Base-by-base conservation (phyloP, 2,113 vertebrate genomes). In the Collichthys lucidus region DNA sequence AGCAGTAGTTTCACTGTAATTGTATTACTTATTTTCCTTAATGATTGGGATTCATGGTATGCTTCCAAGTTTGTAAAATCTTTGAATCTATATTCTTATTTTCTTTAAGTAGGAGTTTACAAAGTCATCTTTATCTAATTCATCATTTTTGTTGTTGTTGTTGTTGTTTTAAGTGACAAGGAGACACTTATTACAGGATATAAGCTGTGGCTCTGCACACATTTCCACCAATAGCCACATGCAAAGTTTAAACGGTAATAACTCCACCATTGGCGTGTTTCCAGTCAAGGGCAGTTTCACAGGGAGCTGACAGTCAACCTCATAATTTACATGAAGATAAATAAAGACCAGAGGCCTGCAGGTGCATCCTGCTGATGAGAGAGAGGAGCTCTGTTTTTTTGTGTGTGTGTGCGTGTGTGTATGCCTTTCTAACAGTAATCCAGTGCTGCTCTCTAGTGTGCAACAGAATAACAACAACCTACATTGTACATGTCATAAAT, bases 361-460 rank as follows among this genome's bases (percentile, higher is more conserved):
- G 79, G 71, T 86, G 86, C 76, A 77, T 86, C 76, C 83, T 77
- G 64, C n/a, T 22, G 3, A 70, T 57, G 11, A 57, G 19, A 52
- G 9, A 42, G 26, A 42, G 22, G 16, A 16, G 24, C 1, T 46
- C 7, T 40, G 1, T 40, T 8, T 40, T 8, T 8, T 8, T 2
- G 7, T 40, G 35, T 40, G 35, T 35, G 31, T 35, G 31, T 4
- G 35, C 0, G 35, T 35, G 35, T 35, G 12, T 42, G 29, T 26
- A 9, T 59, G 56, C 10, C 29, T 61, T 19, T 40, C 31, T 40
- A 40, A 53, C 6, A 59, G 59, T 61, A 7, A 44, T 77, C 3
- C 42, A 66, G 24, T 87, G 68, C 82, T 85, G 79, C 82, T 29
- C 82, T 83, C 85, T 85, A 52, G 77, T 86, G 88, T 57, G 5